Evolutionary conservation across 2,888 invertebrate species (phyloP).

Genomic region (Oligia strigilis): DNA sequence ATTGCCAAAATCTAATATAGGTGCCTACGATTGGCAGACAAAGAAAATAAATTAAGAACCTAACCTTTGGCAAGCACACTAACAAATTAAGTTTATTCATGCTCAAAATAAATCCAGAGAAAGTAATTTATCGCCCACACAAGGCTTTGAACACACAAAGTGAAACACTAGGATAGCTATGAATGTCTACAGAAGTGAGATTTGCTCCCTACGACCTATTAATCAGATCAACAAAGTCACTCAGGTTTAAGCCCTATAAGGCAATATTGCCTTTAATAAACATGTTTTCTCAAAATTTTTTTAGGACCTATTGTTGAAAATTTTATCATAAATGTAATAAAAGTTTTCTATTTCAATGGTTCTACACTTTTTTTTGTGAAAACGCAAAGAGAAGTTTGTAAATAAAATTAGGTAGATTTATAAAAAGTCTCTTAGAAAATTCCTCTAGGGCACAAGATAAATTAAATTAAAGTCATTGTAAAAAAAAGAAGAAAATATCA

Average conservation of each 20-base stretch:
- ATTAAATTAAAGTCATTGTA: constrained; percentile 2
- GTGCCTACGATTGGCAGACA: neutral
- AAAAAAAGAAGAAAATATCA: neutral
- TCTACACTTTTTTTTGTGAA: constrained; percentile 2
- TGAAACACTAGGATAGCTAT: constrained; percentile 9
- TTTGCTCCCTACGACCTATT: constrained; percentile 2
- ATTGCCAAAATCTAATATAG: neutral
- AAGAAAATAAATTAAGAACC: neutral
- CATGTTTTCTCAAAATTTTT: constrained; percentile 37
- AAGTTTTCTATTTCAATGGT: constrained; percentile 36
- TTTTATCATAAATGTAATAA: constrained; percentile 45
- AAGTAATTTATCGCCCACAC: constrained; percentile 17
- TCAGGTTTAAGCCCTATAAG: constrained; percentile 25
- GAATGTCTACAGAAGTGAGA: constrained; percentile 4
- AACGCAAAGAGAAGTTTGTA: neutral
- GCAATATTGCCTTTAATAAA: constrained; percentile 30
- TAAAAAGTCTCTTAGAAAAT: constrained; percentile 7
- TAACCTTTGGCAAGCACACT: neutral
- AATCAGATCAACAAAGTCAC: constrained; percentile 41
- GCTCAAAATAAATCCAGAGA: constrained; percentile 4
- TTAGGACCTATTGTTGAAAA: constrained; percentile 33
- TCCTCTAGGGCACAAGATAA: neutral
- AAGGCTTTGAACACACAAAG: neutral
- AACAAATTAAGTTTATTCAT: neutral
- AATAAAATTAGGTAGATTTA: neutral